These are phyloP conservation scores for Sarcophaga carnaria DNA, from an alignment of 2,888 invertebrate genomes.

Conservation along the genomic window DNA sequence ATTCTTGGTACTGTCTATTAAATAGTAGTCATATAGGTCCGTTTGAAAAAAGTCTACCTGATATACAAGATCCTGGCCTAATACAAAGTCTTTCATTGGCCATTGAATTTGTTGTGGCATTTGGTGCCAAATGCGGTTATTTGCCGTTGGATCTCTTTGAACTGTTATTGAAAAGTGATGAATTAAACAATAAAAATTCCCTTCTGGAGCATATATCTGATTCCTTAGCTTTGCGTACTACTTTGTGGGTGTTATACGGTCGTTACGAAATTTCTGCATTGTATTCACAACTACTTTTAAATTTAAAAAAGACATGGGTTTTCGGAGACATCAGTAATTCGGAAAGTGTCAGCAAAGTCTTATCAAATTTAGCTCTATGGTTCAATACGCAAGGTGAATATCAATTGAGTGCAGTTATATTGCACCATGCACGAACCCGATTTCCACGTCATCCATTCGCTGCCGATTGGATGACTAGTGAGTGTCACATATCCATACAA, in stretches of 20 bases:
- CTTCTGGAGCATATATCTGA: constrained; percentile 91
- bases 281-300: constrained; percentile 89
- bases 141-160: constrained; percentile 83
- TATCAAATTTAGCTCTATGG: constrained; percentile 86
- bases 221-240: constrained; percentile 91
- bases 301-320: constrained; percentile 86
- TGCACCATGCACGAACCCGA: constrained; percentile 85
- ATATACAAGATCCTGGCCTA: constrained; percentile 86
- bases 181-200: constrained; percentile 92
- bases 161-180: constrained; percentile 91
- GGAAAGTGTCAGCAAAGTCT: constrained; percentile 87
- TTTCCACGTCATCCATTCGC: constrained; percentile 86
- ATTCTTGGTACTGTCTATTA: constrained; percentile 89
- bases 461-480: constrained; percentile 87
- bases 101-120: constrained; percentile 89
- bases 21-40: constrained; percentile 83
- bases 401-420: constrained; percentile 84
- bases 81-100: constrained; percentile 89
- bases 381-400: constrained; percentile 82
- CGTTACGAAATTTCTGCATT: constrained; percentile 92
- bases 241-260: constrained; percentile 94
- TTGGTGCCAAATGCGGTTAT: constrained; percentile 84
- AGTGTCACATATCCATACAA: constrained; percentile 84
- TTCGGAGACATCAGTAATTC: constrained; percentile 84
- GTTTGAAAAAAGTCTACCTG: constrained; percentile 87